Evolutionary conservation across 2,113 vertebrate genomes (phyloP).

Genomic region (Brachionichthys hirsutus): DNA sequence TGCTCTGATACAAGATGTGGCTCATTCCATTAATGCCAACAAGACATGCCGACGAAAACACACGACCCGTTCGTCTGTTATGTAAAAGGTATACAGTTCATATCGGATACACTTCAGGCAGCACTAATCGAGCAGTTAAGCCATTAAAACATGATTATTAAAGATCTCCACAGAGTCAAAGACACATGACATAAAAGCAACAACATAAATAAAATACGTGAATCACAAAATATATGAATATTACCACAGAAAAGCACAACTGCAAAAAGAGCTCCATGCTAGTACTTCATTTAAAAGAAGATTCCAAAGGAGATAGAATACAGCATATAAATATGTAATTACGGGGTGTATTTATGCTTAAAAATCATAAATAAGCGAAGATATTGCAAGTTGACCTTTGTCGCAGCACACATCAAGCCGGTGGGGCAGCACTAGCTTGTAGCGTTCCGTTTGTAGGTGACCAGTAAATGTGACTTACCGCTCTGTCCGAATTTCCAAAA

Average conservation of each 20-base stretch:
- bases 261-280: too few species aligned
- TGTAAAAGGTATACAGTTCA: background rate
- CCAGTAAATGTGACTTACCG: slow-evolving; percentile 58
- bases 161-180: too few species aligned
- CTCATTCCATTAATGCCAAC: background rate
- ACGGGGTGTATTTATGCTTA: background rate
- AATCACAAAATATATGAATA: too few species aligned
- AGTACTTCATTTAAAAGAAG: too few species aligned
- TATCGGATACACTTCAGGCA: background rate
- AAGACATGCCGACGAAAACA: slow-evolving; percentile 3
- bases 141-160: too few species aligned
- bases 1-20: too few species aligned
- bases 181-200: too few species aligned
- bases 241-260: background rate
- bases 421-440: slow-evolving; percentile 15
- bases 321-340: background rate
- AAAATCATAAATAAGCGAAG: background rate
- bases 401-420: slow-evolving; percentile 25
- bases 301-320: background rate
- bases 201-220: too few species aligned
- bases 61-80: background rate
- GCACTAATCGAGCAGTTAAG: background rate
- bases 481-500: slow-evolving; percentile 43
- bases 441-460: slow-evolving; percentile 58
- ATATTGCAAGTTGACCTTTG: slow-evolving; percentile 37